Evolutionary conservation across 2,888 invertebrate genomes (phyloP), one percentile per base, ranked within the genome.

Genomic region (Ernsta delagoae): DNA sequence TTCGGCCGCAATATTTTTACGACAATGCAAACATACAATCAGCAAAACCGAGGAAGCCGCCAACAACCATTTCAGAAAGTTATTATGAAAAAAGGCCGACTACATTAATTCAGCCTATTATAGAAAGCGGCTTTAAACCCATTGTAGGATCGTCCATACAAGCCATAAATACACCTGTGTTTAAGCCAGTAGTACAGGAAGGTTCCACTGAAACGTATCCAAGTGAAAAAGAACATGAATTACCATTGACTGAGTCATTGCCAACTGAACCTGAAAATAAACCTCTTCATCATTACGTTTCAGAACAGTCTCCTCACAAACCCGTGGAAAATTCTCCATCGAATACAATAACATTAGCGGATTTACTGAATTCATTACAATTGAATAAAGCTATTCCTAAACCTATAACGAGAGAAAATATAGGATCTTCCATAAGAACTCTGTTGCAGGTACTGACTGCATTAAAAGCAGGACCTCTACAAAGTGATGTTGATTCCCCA

Each of bases 351-450:
- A 84, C 83, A 54, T 76, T 92, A 70, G 85, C 86, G 24, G 94
- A 96, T 73, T 94, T 97, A 72, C 80, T 97, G 50, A 96, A 96
- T 80, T 96, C 96, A 70, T 89, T 97, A 39, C 97, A 97, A 83
- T 90, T 96, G 16, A 95, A 96, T 75, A 96, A 97, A 85, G 95
- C 96, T 57, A 89, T 97, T 75, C 97, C 97, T 0, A 96, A 96
- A 75, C 96, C 95, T 7, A 93, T 97, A 36, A 97, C 96, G 4
- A 94, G 95, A 65, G 96, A 96, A 74, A 97, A 97, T 78, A 95
- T 97, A 59, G 96, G 97, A 75, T 95, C 96, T 71, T 97, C 97
- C 60, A 96, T 97, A 72, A 95, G 94, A 80, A 97, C 97, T 0
- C 88, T 97, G 70, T 94, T 97, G 11, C 96, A 96, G 81, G 97